Conservation (phyloP, 2,113 vertebrate genomes). For the Gasterosteus aculeatus region DNA sequence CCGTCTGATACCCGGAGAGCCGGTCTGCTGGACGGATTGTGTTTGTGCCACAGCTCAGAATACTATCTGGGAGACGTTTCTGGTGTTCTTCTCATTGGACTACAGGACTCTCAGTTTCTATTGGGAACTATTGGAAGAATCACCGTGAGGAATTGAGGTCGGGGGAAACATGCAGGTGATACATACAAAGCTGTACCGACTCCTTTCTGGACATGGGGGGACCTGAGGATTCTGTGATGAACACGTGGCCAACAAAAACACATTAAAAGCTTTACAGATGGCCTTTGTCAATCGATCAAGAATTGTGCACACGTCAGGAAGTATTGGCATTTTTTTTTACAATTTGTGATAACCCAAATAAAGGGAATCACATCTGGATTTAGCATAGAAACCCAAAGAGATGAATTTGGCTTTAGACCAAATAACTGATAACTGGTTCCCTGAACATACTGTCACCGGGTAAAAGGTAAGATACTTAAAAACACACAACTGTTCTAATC, state of each 20-base stretch:
- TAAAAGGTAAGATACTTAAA: background rate
- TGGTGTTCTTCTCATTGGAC: conserved; percentile 5
- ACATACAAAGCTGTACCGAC: conserved; percentile 79
- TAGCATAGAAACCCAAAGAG: background rate
- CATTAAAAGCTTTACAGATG: conserved; percentile 1
- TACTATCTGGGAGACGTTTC: conserved; percentile 36
- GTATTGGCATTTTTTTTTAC: background rate
- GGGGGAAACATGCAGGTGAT: conserved; percentile 60
- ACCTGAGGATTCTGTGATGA: conserved; percentile 86
- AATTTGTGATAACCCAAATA: background rate
- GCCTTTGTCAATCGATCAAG: background rate
- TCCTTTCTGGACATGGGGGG: conserved; percentile 75
- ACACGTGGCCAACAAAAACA: conserved; percentile 65
- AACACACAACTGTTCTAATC: background rate
- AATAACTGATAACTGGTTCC: background rate
- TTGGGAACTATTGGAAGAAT: conserved; percentile 50
- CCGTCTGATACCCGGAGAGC: conserved; percentile 62
- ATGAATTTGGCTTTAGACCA: background rate
- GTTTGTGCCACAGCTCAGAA: conserved; percentile 43
- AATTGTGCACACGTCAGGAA: background rate
- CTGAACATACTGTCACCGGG: background rate
- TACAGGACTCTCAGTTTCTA: conserved; percentile 42
- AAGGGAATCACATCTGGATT: background rate
- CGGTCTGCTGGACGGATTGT: conserved; percentile 60
- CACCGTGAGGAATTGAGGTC: conserved; percentile 48